These are phyloP conservation scores for Sphaeridia pumilis DNA, from an alignment of 2,888 invertebrate species.

Conservation along the genomic window DNA sequence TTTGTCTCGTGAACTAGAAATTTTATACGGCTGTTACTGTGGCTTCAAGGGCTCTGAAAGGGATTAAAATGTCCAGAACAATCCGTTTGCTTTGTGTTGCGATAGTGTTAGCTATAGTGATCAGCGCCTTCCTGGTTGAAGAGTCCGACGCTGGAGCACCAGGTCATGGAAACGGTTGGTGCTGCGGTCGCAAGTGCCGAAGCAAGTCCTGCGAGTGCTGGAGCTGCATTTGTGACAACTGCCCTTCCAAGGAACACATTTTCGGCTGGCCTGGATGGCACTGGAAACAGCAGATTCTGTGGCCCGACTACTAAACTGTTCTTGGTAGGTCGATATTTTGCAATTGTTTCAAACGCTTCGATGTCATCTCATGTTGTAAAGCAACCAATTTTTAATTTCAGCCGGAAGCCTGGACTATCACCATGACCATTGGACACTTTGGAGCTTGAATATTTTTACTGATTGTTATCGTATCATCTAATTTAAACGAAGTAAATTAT, in stretches of 20 bases:
- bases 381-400: no score
- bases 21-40: no score
- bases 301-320: background rate
- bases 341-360: background rate
- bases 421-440: no score
- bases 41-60: no score
- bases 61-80: no score
- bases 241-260: slow-evolving; percentile 1
- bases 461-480: no score
- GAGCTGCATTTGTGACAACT: slow-evolving; percentile 1
- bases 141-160: background rate
- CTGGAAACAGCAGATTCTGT: slow-evolving; percentile 5
- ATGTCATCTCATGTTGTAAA: background rate
- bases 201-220: background rate
- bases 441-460: no score
- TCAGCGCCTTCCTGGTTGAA: background rate
- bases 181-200: slow-evolving; percentile 5
- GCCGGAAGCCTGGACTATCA: no score
- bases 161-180: background rate
- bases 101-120: background rate
- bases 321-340: background rate
- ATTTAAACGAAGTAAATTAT: no score
- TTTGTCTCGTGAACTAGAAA: no score
- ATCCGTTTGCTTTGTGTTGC: background rate
- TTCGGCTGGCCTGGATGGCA: slow-evolving; percentile 8